Conservation (phyloP, 1,140 invertebrate species). For the Dermatophagoides farinae region DNA sequence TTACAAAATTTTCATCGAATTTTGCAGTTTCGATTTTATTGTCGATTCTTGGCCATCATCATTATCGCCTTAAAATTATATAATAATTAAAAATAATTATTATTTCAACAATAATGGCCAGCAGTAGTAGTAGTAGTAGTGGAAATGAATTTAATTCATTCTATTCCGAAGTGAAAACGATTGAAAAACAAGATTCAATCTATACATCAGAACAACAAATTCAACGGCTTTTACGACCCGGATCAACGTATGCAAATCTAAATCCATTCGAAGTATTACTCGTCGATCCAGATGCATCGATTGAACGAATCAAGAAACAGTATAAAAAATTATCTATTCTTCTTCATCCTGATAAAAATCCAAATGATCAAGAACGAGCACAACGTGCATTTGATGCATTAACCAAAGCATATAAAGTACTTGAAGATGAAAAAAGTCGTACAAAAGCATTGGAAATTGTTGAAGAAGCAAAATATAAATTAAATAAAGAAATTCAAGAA, state of each 20-base stretch:
- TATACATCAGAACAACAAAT: conserved; percentile 87
- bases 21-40: no score
- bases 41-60: no score
- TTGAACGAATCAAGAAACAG: conserved; percentile 89
- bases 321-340: conserved; percentile 87
- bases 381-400: conserved; percentile 59
- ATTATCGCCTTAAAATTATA: no score
- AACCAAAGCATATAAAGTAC: conserved; percentile 83
- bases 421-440: conserved; percentile 83
- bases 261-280: conserved; percentile 64
- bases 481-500: conserved; percentile 52
- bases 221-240: conserved; percentile 67
- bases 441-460: conserved; percentile 89
- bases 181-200: conserved; percentile 71
- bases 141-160: conserved; percentile 9
- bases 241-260: conserved; percentile 86
- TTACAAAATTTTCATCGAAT: no score
- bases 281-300: conserved; percentile 62
- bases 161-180: conserved; percentile 61
- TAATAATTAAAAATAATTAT: no score
- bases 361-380: conserved; percentile 78
- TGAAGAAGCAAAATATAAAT: conserved; percentile 59
- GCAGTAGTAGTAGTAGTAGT: neutral
- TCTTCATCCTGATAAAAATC: conserved; percentile 97
- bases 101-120: no score